A percentile compares a stretch with the other conserved stretches of the same genome.
These are phyloP conservation scores for Poecilia latipinna DNA, from an alignment of 2,113 vertebrate species.

Conservation along the genomic window DNA sequence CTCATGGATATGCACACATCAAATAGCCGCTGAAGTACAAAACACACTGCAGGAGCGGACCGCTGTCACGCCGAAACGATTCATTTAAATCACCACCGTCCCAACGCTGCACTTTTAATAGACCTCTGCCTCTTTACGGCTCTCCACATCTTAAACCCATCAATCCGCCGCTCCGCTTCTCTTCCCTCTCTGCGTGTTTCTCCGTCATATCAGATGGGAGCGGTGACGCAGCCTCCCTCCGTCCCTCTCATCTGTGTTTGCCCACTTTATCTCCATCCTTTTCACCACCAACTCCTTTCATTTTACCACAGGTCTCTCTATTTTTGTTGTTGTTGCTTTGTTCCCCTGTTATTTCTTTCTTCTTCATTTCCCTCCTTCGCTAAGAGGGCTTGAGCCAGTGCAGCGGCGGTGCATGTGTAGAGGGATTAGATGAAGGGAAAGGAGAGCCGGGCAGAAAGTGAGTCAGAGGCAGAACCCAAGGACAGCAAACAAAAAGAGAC, in stretches of 20 bases:
- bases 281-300: conserved; percentile 25
- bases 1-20: conserved; percentile 32
- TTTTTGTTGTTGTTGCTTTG: conserved; percentile 11
- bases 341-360: conserved; percentile 12
- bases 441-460: conserved; percentile 46
- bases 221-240: conserved; percentile 43
- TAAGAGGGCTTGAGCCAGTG: conserved; percentile 57
- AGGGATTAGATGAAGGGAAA: conserved; percentile 58
- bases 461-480: conserved; percentile 61
- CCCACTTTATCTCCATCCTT: conserved; percentile 28
- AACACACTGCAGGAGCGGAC: conserved; percentile 7
- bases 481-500: conserved; percentile 58
- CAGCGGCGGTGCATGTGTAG: conserved; percentile 67
- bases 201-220: conserved; percentile 57
- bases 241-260: conserved; percentile 36
- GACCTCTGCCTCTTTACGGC: conserved; percentile 72
- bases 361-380: conserved; percentile 13
- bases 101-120: conserved; percentile 71
- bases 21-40: conserved; percentile 25
- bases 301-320: conserved; percentile 15
- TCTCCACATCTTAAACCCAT: conserved; percentile 65
- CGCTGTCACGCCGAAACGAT: conserved; percentile 12
- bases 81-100: conserved; percentile 65
- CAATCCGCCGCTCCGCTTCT: conserved; percentile 46
- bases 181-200: conserved; percentile 5